Conservation (phyloP, 2,888 invertebrate genomes). For the Endotricha flammealis region DNA sequence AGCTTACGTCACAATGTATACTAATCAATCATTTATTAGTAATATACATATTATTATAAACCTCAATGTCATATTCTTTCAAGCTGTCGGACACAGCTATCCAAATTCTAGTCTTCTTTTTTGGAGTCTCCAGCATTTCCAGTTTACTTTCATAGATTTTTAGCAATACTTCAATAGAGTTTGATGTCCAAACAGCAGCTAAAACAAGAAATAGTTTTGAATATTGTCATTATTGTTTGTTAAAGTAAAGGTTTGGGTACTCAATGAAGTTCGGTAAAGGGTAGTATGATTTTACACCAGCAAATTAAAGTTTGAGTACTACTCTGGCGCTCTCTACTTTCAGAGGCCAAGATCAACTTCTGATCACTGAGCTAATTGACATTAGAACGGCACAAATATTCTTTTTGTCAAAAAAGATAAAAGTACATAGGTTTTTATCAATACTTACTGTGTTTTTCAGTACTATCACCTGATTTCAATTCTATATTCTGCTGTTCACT, state of each 20-base stretch:
- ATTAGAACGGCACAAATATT: no score
- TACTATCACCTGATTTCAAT: conserved; percentile 22
- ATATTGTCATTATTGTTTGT: not conserved
- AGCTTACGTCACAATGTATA: no score
- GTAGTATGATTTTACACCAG: no score
- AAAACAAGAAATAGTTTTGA: conserved; percentile 4
- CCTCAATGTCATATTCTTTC: conserved; percentile 40
- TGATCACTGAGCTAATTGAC: no score
- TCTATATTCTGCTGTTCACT: not conserved
- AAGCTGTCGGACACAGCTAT: conserved; percentile 42
- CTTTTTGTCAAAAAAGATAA: no score
- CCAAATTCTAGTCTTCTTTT: conserved; percentile 52
- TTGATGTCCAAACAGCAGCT: conserved; percentile 48
- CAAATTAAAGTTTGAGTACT: no score
- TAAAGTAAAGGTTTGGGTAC: no score
- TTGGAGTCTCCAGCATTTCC: conserved; percentile 47
- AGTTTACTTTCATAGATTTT: conserved; percentile 46
- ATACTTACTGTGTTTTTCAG: conserved; percentile 32
- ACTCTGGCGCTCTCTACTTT: no score
- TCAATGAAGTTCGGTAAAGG: no score
- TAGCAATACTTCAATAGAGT: conserved; percentile 35
- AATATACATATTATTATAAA: conserved; percentile 19
- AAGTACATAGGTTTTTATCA: not conserved
- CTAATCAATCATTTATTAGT: no score
- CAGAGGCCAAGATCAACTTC: no score